These are phyloP conservation scores for Calliphora vomitoria DNA, from an alignment of 2,888 invertebrate genomes.

Conservation along the genomic window DNA sequence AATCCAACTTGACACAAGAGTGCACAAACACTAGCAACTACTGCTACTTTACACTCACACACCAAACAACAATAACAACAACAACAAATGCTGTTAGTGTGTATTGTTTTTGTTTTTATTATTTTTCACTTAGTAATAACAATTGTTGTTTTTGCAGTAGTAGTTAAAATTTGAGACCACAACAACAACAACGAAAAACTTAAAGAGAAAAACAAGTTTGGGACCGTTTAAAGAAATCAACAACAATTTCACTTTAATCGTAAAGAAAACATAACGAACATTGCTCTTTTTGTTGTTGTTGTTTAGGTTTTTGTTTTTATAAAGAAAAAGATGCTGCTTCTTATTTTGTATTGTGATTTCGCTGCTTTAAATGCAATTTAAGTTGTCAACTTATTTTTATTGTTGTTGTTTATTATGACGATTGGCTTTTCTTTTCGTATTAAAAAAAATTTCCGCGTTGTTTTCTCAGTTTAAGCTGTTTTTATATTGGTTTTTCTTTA, in stretches of 20 bases:
- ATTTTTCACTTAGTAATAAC: constrained; percentile 29
- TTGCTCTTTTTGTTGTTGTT: constrained; percentile 41
- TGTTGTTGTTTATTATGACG: not conserved
- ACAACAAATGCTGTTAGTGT: constrained; percentile 3
- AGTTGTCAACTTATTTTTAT: constrained; percentile 32
- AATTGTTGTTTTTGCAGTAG: constrained; percentile 36
- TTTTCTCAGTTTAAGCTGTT: not conserved
- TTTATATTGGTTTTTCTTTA: not conserved
- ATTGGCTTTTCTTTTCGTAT: constrained; percentile 15
- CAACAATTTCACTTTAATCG: constrained; percentile 72
- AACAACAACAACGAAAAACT: constrained; percentile 6
- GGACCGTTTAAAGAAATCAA: constrained; percentile 61
- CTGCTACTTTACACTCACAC: too few species aligned
- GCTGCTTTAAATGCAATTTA: constrained; percentile 7
- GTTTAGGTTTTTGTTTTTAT: constrained; percentile 35
- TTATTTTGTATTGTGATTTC: constrained; percentile 19
- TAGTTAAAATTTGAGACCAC: constrained; percentile 29
- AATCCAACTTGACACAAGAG: constrained; percentile 77
- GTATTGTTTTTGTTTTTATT: constrained; percentile 23
- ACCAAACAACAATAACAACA: not conserved
- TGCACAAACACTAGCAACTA: not conserved
- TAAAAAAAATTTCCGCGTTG: not conserved
- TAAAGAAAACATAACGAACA: constrained; percentile 55
- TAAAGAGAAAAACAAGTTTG: constrained; percentile 48
- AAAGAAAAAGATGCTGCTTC: constrained; percentile 13